Conservation (phyloP, 2,888 invertebrate genomes). For the Thysanoteuthis rhombus region DNA sequence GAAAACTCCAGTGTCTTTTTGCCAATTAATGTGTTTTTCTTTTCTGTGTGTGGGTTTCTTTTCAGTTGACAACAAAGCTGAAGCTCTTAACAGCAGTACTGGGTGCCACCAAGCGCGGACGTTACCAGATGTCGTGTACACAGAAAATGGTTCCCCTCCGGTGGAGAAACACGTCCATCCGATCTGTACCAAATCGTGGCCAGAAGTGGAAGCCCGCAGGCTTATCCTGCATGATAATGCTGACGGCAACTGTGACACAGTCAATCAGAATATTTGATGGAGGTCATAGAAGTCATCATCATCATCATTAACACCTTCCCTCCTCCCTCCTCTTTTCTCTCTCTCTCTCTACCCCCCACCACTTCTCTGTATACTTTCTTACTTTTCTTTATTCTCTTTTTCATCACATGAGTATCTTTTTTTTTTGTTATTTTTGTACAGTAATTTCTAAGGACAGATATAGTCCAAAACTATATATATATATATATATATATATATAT, state of each 20-base stretch:
- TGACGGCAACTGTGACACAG: conserved; percentile 19
- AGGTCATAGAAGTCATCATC: conserved; percentile 18
- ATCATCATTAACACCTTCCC: neutral
- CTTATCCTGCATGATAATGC: conserved; percentile 28
- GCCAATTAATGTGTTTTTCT: neutral
- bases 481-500: neutral
- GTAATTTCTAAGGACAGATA: neutral
- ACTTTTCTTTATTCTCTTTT: too few species aligned
- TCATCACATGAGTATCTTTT: neutral
- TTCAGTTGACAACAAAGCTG: conserved; percentile 23
- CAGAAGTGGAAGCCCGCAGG: conserved; percentile 28
- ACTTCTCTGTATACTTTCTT: neutral
- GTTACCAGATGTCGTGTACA: conserved; percentile 22
- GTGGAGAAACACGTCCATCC: conserved; percentile 18
- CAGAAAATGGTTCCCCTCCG: conserved; percentile 25
- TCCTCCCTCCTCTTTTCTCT: too few species aligned
- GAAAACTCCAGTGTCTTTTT: neutral
- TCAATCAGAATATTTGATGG: conserved; percentile 13
- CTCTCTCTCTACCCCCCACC: neutral
- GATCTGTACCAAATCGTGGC: neutral
- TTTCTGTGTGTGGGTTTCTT: neutral
- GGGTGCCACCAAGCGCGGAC: conserved; percentile 23
- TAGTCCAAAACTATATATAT: neutral
- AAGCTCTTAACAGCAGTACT: neutral
- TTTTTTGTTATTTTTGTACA: neutral